Evolutionary conservation across 30 jellyfish, hydroid and myxozoan species (phyloP).

Genomic region (Aurelia coerulea): DNA sequence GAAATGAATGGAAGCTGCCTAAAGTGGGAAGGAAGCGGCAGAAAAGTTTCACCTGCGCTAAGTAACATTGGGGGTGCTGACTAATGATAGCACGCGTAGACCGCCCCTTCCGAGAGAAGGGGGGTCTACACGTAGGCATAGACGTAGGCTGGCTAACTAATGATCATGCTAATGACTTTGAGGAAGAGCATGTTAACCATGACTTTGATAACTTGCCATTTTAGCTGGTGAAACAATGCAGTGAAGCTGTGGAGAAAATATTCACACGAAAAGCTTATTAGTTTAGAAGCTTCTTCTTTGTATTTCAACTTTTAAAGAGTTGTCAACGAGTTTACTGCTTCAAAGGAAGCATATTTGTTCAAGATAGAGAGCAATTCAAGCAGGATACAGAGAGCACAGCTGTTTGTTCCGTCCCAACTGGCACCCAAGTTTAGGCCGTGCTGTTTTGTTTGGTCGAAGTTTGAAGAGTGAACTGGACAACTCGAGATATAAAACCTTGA

Average conservation of each 20-base stretch:
- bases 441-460: not conserved
- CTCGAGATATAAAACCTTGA: too few relatives aligned
- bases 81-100: too few relatives aligned
- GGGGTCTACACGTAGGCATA: too few relatives aligned
- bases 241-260: conserved; percentile 70
- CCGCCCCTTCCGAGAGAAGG: too few relatives aligned
- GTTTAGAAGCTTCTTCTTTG: conserved; percentile 20
- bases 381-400: not conserved
- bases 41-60: too few relatives aligned
- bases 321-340: conserved; percentile 19
- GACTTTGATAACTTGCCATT: not conserved
- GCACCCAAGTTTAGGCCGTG: not conserved
- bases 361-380: conserved; percentile 5
- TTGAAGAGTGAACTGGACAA: too few relatives aligned
- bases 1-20: too few relatives aligned
- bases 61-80: too few relatives aligned
- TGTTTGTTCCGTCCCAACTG: not conserved
- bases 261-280: conserved; percentile 10
- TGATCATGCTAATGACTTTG: too few relatives aligned
- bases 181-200: not conserved
- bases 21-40: too few relatives aligned
- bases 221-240: conserved; percentile 76
- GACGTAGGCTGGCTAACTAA: too few relatives aligned
- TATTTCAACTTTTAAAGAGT: not conserved
- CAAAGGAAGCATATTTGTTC: conserved; percentile 7